Evolutionary conservation across 2,113 vertebrate genomes (phyloP).

Genomic region (Pardalotus punctatus): DNA sequence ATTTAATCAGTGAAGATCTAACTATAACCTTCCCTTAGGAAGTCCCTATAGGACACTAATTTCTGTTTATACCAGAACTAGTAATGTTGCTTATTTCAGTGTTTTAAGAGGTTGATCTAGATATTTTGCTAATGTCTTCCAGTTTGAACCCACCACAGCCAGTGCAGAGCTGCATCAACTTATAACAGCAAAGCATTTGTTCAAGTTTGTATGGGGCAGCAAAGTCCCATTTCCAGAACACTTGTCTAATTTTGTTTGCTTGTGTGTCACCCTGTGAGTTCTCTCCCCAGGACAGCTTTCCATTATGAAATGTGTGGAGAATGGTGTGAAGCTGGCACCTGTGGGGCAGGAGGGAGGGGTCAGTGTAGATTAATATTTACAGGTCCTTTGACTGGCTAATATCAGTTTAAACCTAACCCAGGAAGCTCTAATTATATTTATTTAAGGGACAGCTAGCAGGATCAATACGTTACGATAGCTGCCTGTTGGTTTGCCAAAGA

Average conservation of each 20-base stretch:
- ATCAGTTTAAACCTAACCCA: conserved; percentile 59
- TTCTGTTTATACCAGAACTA: not conserved
- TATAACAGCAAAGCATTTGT: not conserved
- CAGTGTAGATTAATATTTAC: conserved; percentile 54
- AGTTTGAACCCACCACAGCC: not conserved
- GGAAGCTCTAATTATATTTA: conserved; percentile 59
- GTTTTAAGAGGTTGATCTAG: not conserved
- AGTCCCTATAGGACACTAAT: not conserved
- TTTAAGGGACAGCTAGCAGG: conserved; percentile 56
- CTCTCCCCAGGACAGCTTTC: not conserved
- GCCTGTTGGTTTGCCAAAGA: conserved; percentile 66
- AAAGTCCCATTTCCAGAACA: not conserved
- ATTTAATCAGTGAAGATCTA: not conserved
- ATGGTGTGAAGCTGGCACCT: conserved; percentile 46
- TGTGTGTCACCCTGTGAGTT: not conserved
- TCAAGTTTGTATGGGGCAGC: not conserved
- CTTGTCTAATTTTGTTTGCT: not conserved
- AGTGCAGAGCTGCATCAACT: not conserved
- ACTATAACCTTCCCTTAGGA: not conserved
- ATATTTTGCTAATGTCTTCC: not conserved
- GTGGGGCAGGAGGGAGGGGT: conserved; percentile 18
- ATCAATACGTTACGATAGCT: conserved; percentile 66
- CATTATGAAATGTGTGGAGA: conserved; percentile 28
- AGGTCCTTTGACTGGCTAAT: conserved; percentile 37
- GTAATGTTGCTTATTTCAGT: not conserved